Evolutionary conservation across 2,797 vertebrate genomes (phyloP).

Genomic region (Urocyon cinereoargenteus): DNA sequence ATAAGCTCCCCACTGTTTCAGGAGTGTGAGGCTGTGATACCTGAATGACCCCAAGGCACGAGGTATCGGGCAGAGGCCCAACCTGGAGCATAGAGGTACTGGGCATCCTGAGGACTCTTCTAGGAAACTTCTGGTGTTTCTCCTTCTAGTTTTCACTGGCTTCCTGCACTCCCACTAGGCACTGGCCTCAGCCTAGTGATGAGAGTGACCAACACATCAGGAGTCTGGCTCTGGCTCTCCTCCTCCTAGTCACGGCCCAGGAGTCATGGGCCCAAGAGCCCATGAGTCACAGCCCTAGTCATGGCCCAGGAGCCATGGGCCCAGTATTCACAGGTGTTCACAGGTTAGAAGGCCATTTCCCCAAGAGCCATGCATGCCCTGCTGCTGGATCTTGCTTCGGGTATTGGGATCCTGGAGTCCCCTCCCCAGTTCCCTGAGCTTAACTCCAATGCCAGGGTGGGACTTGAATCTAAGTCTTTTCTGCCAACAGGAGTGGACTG

Average conservation of each 20-base stretch:
- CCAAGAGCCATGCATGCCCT: neutral
- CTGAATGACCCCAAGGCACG: neutral
- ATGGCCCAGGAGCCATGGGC: neutral
- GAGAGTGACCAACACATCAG: neutral
- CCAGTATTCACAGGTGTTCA: neutral
- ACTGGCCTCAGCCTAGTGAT: neutral
- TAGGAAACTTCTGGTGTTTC: neutral
- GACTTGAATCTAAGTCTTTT: neutral
- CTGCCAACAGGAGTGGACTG: neutral
- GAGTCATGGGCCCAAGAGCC: neutral
- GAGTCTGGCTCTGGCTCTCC: neutral
- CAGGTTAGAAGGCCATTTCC: neutral
- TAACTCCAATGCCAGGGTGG: neutral
- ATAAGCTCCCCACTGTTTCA: constrained; percentile 42
- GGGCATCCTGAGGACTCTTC: constrained; percentile 37
- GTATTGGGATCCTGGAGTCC: neutral
- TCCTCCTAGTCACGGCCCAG: neutral
- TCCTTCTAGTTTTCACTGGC: neutral
- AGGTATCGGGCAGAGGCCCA: neutral
- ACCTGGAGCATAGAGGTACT: neutral
- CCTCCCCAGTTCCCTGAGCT: neutral
- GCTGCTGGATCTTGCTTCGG: neutral
- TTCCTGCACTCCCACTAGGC: neutral
- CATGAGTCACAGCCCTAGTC: too few relatives aligned
- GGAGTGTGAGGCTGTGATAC: neutral